Percentiles rank a stretch among this genome's conserved stretches.
phyloP scores from a whole-genome alignment of 1,140 invertebrate species.

The Eumaeus atala region DNA sequence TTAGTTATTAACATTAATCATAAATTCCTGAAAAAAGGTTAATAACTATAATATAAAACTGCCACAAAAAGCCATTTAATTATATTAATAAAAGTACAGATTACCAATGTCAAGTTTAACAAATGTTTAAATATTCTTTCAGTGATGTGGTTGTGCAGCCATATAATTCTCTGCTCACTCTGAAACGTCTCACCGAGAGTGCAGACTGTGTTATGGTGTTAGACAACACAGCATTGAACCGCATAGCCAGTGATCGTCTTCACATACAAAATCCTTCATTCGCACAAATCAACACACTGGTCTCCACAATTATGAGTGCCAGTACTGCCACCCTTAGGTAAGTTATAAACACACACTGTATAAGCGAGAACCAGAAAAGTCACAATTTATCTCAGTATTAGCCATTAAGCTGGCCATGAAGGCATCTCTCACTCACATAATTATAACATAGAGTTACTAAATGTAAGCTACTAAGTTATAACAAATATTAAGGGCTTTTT shows the following conservation, averaged over 20 bases:
- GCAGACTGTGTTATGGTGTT: conserved; percentile 99
- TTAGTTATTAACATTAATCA: too few relatives aligned
- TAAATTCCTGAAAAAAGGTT: too few relatives aligned
- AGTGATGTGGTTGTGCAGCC: conserved; percentile 99
- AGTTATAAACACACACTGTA: conserved; percentile 9
- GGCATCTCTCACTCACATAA: too few relatives aligned
- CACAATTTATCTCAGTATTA: too few relatives aligned
- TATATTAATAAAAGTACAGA: too few relatives aligned
- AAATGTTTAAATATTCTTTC: conserved; percentile 30
- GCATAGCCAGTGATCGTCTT: conserved; percentile 95
- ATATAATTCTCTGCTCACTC: conserved; percentile 97
- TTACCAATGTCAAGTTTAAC: not conserved
- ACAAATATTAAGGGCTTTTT: too few relatives aligned
- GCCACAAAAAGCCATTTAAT: too few relatives aligned
- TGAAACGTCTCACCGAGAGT: conserved; percentile 95
- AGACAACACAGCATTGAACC: conserved; percentile 97
- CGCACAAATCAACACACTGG: conserved; percentile 97
- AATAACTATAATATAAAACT: too few relatives aligned
- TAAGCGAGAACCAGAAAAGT: too few relatives aligned
- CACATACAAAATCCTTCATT: conserved; percentile 98
- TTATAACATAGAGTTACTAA: too few relatives aligned
- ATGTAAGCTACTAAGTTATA: too few relatives aligned
- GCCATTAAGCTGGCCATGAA: too few relatives aligned
- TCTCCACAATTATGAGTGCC: conserved; percentile 98
- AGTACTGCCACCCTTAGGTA: conserved; percentile 93